Percentiles rank a stretch among this genome's conserved stretches.
Conservation (phyloP, 2,797 vertebrate species). For the Rhabdomys pumilio region DNA sequence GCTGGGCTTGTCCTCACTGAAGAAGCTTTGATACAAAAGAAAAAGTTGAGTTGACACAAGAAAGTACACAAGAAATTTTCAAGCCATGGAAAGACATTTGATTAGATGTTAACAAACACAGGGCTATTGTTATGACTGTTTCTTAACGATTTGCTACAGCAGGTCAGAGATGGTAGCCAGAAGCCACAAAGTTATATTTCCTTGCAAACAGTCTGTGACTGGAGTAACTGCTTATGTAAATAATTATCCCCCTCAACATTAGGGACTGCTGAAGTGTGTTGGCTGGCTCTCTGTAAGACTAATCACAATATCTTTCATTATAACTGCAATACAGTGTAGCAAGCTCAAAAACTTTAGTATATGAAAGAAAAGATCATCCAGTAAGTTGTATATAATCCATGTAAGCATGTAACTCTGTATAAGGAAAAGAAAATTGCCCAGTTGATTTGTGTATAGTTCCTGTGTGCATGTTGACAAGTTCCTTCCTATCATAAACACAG, state of each 20-base stretch:
- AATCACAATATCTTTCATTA: conserved; percentile 46
- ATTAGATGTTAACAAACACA: conserved; percentile 74
- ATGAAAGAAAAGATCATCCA: neutral
- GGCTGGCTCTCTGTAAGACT: conserved; percentile 61
- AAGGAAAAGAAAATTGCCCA: neutral
- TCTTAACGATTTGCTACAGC: conserved; percentile 72
- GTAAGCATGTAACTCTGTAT: neutral
- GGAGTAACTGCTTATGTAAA: conserved; percentile 47
- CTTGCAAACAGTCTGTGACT: conserved; percentile 72
- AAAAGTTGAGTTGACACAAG: conserved; percentile 39
- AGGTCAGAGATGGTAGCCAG: conserved; percentile 64
- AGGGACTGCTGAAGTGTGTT: conserved; percentile 62
- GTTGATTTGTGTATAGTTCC: neutral
- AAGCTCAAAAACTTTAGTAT: conserved; percentile 58
- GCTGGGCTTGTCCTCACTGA: conserved; percentile 14
- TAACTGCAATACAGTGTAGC: conserved; percentile 59
- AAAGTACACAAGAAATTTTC: conserved; percentile 61
- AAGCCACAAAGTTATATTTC: conserved; percentile 64
- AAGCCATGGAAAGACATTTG: conserved; percentile 46
- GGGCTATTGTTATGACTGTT: conserved; percentile 69
- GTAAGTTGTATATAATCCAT: neutral
- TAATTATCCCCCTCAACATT: conserved; percentile 67
- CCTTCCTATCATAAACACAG: neutral
- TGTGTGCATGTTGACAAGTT: neutral
- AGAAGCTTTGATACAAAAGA: conserved; percentile 46